Percentiles rank a stretch among this genome's conserved stretches.
Conservation (phyloP, 1,140 invertebrate species). For the Aricia agestis region DNA sequence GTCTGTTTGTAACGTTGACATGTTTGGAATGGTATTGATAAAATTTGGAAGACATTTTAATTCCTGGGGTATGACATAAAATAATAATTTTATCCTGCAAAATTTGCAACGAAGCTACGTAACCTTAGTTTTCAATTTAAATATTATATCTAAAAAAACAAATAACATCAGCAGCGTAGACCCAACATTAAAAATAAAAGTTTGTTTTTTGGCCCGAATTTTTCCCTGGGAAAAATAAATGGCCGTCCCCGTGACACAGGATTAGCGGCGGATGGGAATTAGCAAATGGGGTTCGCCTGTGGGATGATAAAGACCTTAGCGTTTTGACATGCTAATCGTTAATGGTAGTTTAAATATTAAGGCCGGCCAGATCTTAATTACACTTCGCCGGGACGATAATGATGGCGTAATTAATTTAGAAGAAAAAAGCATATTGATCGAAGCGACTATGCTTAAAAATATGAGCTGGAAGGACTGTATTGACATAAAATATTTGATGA, state of each 20-base stretch:
- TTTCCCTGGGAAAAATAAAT: background rate
- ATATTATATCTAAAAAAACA: background rate
- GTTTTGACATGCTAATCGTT: background rate
- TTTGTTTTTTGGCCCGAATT: background rate
- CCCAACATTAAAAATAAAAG: background rate
- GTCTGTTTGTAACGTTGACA: no score
- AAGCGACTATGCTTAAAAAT: no score
- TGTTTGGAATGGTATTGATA: no score
- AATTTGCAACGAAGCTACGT: no score
- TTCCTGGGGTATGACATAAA: no score
- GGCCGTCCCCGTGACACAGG: background rate
- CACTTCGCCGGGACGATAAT: background rate
- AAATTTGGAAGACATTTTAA: no score
- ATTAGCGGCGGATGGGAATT: conserved; percentile 5
- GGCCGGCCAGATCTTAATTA: background rate
- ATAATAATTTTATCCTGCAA: no score
- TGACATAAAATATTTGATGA: no score
- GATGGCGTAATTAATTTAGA: background rate
- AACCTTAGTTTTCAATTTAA: background rate
- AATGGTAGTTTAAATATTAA: conserved; percentile 6
- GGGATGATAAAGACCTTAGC: background rate
- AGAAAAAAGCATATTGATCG: no score
- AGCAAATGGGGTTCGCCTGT: conserved; percentile 1
- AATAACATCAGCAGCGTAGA: no score
- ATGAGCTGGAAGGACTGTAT: no score